Percentiles rank a stretch among this genome's conserved stretches.
phyloP scores from a whole-genome alignment of 2,888 invertebrate genomes.

The Artemia sp. region DNA sequence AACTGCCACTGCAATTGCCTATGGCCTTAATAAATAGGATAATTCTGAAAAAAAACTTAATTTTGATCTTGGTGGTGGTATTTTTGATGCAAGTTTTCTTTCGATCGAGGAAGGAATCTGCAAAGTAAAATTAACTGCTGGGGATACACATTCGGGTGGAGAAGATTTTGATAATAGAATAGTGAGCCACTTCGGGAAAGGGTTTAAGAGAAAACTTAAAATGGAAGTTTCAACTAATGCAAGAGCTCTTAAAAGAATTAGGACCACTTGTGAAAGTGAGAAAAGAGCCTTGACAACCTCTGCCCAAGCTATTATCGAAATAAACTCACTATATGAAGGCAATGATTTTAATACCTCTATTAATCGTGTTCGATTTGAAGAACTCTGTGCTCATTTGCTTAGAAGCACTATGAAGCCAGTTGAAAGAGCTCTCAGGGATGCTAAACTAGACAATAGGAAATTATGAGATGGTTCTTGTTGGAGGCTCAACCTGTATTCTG shows the following conservation, averaged over 20 bases:
- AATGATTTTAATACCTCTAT: constrained; percentile 90
- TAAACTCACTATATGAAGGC: constrained; percentile 84
- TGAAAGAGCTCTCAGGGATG: constrained; percentile 84
- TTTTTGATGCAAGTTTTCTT: constrained; percentile 85
- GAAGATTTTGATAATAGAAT: constrained; percentile 84
- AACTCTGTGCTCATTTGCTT: constrained; percentile 88
- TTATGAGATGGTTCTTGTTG: constrained; percentile 77
- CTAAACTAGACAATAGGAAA: constrained; percentile 88
- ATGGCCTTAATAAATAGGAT: constrained; percentile 28
- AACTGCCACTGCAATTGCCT: constrained; percentile 22
- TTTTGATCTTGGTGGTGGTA: constrained; percentile 56
- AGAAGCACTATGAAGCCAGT: constrained; percentile 84
- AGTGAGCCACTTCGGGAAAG: constrained; percentile 72
- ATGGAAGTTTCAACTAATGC: constrained; percentile 74
- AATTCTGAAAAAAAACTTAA: constrained; percentile 39
- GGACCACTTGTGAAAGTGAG: constrained; percentile 79
- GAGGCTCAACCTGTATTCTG: constrained; percentile 93
- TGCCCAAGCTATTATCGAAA: constrained; percentile 81
- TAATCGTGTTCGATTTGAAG: constrained; percentile 90
- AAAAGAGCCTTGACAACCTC: constrained; percentile 70
- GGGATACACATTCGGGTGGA: constrained; percentile 82
- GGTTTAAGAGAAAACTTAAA: constrained; percentile 82
- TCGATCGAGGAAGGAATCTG: constrained; percentile 85
- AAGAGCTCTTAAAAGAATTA: constrained; percentile 68
- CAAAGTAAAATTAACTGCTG: constrained; percentile 86